A percentile compares a stretch with the other conserved stretches of the same genome.
Evolutionary conservation across 37 sponge, comb jelly and placozoan genomes (phyloP).

Genomic region (Geodia barretti): DNA sequence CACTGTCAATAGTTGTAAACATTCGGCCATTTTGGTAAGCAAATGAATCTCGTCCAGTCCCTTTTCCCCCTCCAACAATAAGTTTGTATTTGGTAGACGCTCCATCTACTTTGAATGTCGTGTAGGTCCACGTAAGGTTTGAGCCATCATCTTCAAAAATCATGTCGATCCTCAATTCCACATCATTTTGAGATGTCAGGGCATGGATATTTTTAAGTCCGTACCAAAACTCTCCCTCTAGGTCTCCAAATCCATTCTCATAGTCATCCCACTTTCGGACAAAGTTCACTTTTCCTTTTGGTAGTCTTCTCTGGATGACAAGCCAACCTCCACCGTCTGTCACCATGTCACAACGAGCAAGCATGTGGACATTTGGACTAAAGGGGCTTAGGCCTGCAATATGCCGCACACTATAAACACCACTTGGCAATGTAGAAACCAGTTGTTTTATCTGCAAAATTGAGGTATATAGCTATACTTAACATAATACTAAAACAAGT

Average conservation of each 20-base stretch:
- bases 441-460: no score
- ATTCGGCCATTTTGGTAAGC: slow-evolving; percentile 7
- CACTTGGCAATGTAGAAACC: no score
- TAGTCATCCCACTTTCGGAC: slow-evolving; percentile 20
- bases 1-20: slow-evolving; percentile 24
- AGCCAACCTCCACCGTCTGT: slow-evolving; percentile 37
- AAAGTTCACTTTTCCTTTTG: slow-evolving; percentile 11
- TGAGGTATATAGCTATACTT: no score
- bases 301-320: slow-evolving; percentile 3
- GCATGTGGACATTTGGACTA: no score
- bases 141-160: background rate
- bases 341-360: slow-evolving; percentile 36
- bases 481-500: no score
- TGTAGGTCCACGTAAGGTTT: background rate
- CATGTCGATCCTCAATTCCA: slow-evolving; percentile 5
- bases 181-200: slow-evolving; percentile 1
- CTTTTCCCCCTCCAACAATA: slow-evolving; percentile 2
- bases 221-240: slow-evolving; percentile 19
- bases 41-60: slow-evolving; percentile 5
- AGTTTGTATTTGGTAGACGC: slow-evolving; percentile 3
- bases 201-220: slow-evolving; percentile 23
- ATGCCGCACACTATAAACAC: no score
- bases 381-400: no score
- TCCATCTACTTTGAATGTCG: slow-evolving; percentile 14
- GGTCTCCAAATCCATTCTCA: slow-evolving; percentile 37